Conservation (phyloP, 2,888 invertebrate genomes). For the Zaprionus bogoriensis region DNA sequence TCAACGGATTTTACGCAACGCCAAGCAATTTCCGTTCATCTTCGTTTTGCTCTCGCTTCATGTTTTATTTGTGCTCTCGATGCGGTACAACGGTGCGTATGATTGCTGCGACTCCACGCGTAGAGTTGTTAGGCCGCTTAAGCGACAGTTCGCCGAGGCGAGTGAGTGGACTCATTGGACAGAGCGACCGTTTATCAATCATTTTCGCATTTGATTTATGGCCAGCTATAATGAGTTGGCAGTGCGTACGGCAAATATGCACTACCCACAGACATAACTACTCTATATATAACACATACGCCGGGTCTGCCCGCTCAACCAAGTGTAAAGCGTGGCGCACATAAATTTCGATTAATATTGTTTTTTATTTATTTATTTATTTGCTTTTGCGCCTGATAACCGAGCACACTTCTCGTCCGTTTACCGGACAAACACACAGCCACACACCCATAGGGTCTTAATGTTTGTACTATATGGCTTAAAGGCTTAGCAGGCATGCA, state of each 20-base stretch:
- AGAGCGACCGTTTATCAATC: conserved; percentile 68
- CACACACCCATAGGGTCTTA: background rate
- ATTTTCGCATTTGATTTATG: conserved; percentile 71
- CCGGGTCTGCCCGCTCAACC: conserved; percentile 20
- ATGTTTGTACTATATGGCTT: conserved; percentile 28
- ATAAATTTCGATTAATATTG: conserved; percentile 62
- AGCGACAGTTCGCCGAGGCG: conserved; percentile 20
- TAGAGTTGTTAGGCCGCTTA: conserved; percentile 42
- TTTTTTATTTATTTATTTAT: conserved; percentile 36
- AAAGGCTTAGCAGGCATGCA: conserved; percentile 58
- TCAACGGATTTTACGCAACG: conserved; percentile 71
- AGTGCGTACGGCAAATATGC: conserved; percentile 10
- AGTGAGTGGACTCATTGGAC: conserved; percentile 18
- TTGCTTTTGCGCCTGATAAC: conserved; percentile 20
- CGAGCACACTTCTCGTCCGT: background rate
- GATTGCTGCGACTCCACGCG: conserved; percentile 43
- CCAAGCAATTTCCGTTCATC: conserved; percentile 56
- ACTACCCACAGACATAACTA: conserved; percentile 20
- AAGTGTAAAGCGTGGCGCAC: conserved; percentile 32
- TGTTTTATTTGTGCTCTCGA: background rate
- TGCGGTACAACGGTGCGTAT: conserved; percentile 52
- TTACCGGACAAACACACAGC: background rate
- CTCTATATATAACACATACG: conserved; percentile 42
- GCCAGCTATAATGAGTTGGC: conserved; percentile 43
- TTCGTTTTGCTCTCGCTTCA: conserved; percentile 11